Base-by-base conservation (phyloP, 2,797 vertebrate genomes). In the Pempheris klunzingeri region DNA sequence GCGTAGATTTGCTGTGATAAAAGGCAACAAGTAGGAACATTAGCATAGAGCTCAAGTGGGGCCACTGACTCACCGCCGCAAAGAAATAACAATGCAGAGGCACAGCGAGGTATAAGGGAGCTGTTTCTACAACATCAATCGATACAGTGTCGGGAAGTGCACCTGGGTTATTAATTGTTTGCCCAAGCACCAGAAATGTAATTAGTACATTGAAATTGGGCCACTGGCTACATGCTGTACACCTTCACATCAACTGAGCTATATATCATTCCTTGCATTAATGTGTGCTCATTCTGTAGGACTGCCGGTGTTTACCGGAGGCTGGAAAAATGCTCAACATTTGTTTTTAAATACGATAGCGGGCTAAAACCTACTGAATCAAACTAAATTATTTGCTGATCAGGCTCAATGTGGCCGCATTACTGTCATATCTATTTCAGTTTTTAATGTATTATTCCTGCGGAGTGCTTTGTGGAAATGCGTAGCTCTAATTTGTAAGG, bases 151-250 rank as follows among this genome's bases (percentile, higher is more conserved):
- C 78, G 43, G 63, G 60, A 85, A 92, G 85, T 74, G 75, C 83
- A 83, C 72, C 64, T 39, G 52, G 46, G 67, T 91, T 89, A 94
- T 93, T 93, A 93, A 95, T 93, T 89, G 89, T 90, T 90, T 72
- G 71, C 74, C 82, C 3, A 10, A 64, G 76, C 81, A 81, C 78
- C 80, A 83, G 84, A 84, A 92, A 92, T 90, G 80, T 90, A 92
- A 94, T 94, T 94, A 94, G 84, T 82, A 58, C 83, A 64, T 59
- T 75, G 78, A 84, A 91, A 93, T 90, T 88, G 85, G 88, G 86
- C 81, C 90, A 88, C 62, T 71, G 78, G 80, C 67, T 86, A 43
- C 57, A 30, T 59, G 78, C 77, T 63, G 67, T 74, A 74, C 80
- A 85, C 64, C 79, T 77, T 47, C 38, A 57, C 1, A 5, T 82